Evolutionary conservation across 1,140 invertebrate species (phyloP).

Genomic region (Hermetia illucens): DNA sequence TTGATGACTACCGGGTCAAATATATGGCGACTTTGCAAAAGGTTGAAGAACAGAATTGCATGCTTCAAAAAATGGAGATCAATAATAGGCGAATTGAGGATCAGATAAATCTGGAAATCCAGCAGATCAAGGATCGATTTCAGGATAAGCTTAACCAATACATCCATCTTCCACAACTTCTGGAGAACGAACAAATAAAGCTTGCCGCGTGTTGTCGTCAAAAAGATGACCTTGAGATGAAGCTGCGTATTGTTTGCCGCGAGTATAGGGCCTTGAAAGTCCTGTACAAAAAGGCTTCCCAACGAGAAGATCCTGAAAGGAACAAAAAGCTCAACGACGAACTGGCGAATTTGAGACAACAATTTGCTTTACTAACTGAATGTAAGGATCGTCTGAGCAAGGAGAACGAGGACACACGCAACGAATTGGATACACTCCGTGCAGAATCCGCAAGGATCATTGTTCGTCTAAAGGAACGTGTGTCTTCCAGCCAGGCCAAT

Average conservation of each 20-base stretch:
- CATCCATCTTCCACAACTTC: conserved; percentile 52
- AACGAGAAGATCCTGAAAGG: background rate
- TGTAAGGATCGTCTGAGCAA: conserved; percentile 27
- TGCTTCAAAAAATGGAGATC: conserved; percentile 58
- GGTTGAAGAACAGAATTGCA: conserved; percentile 55
- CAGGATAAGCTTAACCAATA: conserved; percentile 62
- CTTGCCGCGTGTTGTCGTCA: conserved; percentile 51
- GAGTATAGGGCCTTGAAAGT: conserved; percentile 20
- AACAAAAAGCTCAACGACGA: too few relatives aligned
- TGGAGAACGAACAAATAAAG: conserved; percentile 56
- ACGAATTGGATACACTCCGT: conserved; percentile 48
- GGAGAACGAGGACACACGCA: conserved; percentile 37
- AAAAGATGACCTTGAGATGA: conserved; percentile 23
- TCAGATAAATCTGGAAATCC: conserved; percentile 59
- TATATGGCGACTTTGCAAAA: conserved; percentile 54
- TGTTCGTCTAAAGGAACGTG: conserved; percentile 47
- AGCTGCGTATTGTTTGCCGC: conserved; percentile 24
- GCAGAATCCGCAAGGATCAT: conserved; percentile 59
- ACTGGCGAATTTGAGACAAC: conserved; percentile 12
- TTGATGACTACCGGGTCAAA: conserved; percentile 61
- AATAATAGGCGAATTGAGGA: conserved; percentile 59
- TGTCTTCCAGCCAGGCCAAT: conserved; percentile 40
- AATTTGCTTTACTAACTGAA: conserved; percentile 17
- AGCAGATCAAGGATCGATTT: conserved; percentile 55
- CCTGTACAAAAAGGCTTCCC: conserved; percentile 1